Evolutionary conservation across 2,888 invertebrate genomes (phyloP), one percentile per base, ranked within the genome.

Genomic region (Plebejus argus): DNA sequence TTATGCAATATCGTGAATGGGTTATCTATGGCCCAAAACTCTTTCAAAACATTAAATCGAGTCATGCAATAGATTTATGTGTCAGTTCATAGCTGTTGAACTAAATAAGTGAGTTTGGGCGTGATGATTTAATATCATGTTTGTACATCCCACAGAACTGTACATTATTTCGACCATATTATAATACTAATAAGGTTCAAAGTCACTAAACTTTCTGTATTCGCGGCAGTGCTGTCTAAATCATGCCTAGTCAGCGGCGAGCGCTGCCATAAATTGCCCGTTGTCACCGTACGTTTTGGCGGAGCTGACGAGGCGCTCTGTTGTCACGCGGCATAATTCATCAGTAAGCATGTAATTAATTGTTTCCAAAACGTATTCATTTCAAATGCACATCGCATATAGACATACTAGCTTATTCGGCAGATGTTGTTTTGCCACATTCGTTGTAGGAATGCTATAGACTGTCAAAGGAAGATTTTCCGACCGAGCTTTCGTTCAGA

Each of bases 321-420:
- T 53, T 74, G 74, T 74, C 53, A 74, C 74, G 28, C 74, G 53
- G 39, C 61, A 23, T 76, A 61, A 61, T 61, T 76, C 61, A 76
- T 76, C 20, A 35, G 35, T 58, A 39, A 39, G 61, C 76, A 75
- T 28, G 49, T 75, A 49, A 23, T 75, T 49, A 75, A 75, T 53
- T 74, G 74, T 74, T 74, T 53, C 53, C 49, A 74, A 74, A 72
- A 45, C 39, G 45, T 45, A 45, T 45, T 39, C n/a, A 39, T 8
- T n/a, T 53, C 0, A 53, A 1, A 18, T 53, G 5, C 18, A 53
- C 53, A 18, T 18, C 15, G 5, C 4, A 53, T 53, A 53, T 15
- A 15, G 49, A 15, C 3, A 15, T 15, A 49, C 49, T 15, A 49
- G 12, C 15, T 49, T 15, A 49, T 15, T 2, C 39, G 39, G 39